Base-by-base conservation (phyloP, 2,113 vertebrate genomes). In the Takifugu flavidus region DNA sequence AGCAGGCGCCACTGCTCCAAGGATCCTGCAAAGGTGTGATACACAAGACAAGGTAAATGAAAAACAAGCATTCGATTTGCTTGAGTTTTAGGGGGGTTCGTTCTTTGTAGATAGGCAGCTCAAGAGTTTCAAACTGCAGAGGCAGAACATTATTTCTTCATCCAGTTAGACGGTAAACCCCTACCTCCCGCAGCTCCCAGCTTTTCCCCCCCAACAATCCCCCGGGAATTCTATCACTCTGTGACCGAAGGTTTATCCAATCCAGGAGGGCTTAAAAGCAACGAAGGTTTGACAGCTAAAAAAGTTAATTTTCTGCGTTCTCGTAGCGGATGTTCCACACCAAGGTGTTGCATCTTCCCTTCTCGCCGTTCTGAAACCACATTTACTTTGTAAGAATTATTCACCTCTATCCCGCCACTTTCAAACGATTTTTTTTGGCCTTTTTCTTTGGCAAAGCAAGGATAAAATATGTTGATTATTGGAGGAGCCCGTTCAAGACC, bases 321-420 rank as follows among this genome's bases (percentile, higher is more conserved):
- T 45, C 44, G 56, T 45, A 54, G 52, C 34, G 68, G 65, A 56
- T 31, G 58, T 61, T 70, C 42, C 56, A 49, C 25, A 56, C 49
- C 60, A 43, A 66, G 60, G 53, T 61, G 29, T 47, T 53, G 46
- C 54, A 54, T 70, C 49, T 27, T 58, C 58, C 50, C 45, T 58
- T 6, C 44, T 26, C 27, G 25, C 13, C n/a, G 39, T 54, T 45
- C 45, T 0, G 10, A 59, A 77, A 88, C 80, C 80, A 61, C 74
- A 74, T 82, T 80, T 77, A 72, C 76, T 20, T 63, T 70, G 28
- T 28, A 45, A 69, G 65, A 61, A 62, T 78, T 62, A 59, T 42
- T 27, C 44, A 49, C 51, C 29, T 58, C 43, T 50, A 63, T 2
- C 66, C 56, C 56, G 4, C 12, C 13, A 34, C 79, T 72, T 67